Base-by-base conservation (phyloP, 2,888 invertebrate species). In the Ernsta delagoae region DNA sequence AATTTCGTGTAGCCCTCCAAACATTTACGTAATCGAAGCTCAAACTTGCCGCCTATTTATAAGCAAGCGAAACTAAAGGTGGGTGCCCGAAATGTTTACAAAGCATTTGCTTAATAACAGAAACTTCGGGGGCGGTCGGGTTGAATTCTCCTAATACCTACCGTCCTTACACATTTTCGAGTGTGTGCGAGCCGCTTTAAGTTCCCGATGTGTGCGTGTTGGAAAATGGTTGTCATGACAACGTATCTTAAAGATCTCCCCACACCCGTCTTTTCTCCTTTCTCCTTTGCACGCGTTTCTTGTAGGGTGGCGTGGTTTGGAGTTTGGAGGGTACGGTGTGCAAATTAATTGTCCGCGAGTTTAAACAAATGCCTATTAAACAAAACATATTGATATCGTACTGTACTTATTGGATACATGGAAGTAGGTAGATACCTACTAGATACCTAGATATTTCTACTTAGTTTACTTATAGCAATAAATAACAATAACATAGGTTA, bases 41-140 rank as follows among this genome's bases (percentile, higher is more conserved):
- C 84, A 85, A 88, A 86, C 87, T 80, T 82, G 84, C 82, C 84
- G 83, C 87, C 88, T 89, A 89, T 90, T 89, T 89, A 89, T 86
- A 78, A 86, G 85, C 83, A 78, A 80, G 81, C 77, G 78, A 83
- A 89, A 86, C 89, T 87, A 88, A 89, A 91, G 92, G 92, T 90
- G 86, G 76, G 87, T 84, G 82, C 90, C 89, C 89, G 81, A 87
- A 92, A 91, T 92, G 92, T 93, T 93, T 93, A 91, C 92, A 83
- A 90, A 92, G 91, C 92, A 93, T 93, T 93, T 92, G 92, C 90
- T 92, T 93, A 92, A 92, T 93, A 93, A 92, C 90, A 87, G 87
- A 90, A 92, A 92, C 87, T 92, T 92, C 83, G 84, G 86, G 89
- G 84, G 65, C 50, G 65, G 89, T 81, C 77, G 89, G 90, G 91